Evolutionary conservation across 2,888 invertebrate species (phyloP).

Genomic region (Camponotus fellah): DNA sequence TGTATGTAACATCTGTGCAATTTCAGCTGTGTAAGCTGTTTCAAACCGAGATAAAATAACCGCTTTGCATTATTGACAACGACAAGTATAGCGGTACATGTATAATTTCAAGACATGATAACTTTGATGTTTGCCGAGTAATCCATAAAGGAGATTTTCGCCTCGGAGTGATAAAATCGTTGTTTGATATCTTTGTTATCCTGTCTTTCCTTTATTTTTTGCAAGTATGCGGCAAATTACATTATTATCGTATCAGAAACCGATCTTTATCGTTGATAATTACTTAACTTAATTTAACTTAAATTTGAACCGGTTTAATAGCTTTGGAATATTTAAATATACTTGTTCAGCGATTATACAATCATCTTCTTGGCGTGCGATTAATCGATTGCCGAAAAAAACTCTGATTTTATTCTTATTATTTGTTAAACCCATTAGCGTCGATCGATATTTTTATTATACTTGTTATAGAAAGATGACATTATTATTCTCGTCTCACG

Average conservation of each 20-base stretch:
- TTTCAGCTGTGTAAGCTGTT: too few relatives aligned
- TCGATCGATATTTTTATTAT: neutral
- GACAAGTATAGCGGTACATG: neutral
- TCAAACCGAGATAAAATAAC: slow-evolving; percentile 34
- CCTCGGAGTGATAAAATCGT: slow-evolving; percentile 6
- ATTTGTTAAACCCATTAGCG: neutral
- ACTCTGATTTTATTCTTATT: neutral
- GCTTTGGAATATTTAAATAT: neutral
- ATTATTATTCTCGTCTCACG: neutral
- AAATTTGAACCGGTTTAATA: neutral
- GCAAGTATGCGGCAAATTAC: neutral
- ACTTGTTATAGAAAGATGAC: neutral
- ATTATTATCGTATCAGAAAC: neutral
- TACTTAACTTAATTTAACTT: too few relatives aligned
- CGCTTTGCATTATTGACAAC: neutral
- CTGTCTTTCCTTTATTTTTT: neutral
- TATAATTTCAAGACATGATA: neutral
- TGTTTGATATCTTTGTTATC: slow-evolving; percentile 15
- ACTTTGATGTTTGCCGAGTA: slow-evolving; percentile 17
- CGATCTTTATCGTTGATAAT: neutral
- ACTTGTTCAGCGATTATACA: neutral
- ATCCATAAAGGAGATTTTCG: slow-evolving; percentile 25
- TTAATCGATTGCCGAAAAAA: neutral
- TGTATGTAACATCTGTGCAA: neutral
- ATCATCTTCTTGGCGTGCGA: neutral